Base-by-base conservation (phyloP, 1,140 invertebrate species). In the Elysia chlorotica region DNA sequence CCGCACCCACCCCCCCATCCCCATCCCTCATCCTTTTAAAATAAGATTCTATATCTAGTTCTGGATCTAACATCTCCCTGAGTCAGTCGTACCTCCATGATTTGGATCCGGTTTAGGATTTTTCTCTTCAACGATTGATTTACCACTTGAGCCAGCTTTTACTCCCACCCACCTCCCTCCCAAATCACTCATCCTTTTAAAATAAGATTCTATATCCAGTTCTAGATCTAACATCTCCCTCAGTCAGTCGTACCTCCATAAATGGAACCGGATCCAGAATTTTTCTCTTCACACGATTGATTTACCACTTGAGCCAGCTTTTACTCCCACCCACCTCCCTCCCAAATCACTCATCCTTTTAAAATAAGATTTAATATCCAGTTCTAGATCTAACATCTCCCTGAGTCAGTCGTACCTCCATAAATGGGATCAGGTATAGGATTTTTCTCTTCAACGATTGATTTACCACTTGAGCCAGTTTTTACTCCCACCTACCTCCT, bases 351-450 rank as follows among this genome's bases (percentile, higher is more conserved):
- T 48, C 10, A 48, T 10, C n/a, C 41, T 48, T 48, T 48, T 14
- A 48, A 48, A 48, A 48, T 14, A 48, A 48, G n/a, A 48, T 14
- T 10, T n/a, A 23, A n/a, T n/a, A n/a, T n/a, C n/a, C 54, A 23
- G 4, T 28, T 23, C 3, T 56, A 6, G 3, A 5, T 56, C 2
- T 23, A 5, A 56, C 4, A 28, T 56, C n/a, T 5, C n/a, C n/a
- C n/a, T 23, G 30, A 56, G n/a, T 6, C 3, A n/a, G 21, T 74
- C 83, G 86, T 84, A 94, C 93, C 90, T 99, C 98, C 97, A 99
- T 99, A 61, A 99, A 98, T 56, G 98, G 97, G 89, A 96, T 98
- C 28, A 96, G 97, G 35, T 97, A 96, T 17, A 99, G 89, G 2
- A 99, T 97, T 88, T 97, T 97, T 82, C 94, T 93, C 86, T 99